Evolutionary conservation across 2,888 invertebrate genomes (phyloP), one percentile per base, ranked within the genome.

Genomic region (Ischnura elegans): DNA sequence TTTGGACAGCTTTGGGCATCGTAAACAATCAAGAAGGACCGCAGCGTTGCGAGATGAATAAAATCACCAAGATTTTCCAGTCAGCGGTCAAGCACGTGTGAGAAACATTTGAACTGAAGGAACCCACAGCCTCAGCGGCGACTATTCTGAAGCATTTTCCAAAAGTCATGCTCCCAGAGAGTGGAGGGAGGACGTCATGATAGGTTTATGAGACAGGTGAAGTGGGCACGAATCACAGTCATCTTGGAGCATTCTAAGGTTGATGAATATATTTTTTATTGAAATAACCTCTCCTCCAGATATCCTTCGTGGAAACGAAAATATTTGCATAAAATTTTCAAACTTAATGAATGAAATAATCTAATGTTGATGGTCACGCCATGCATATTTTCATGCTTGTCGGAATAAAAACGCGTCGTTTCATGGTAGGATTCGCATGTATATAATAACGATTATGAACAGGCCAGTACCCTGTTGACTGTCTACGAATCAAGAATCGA

Each of bases 41-140:
- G 3, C 6, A 36, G 10, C 10, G 25, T 36, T 13, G 36, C 13
- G 36, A 76, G 76, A 76, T 76, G 25, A 76, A 76, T 76, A 21
- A 76, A 10, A 29, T n/a, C 76, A 76, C 36, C 4, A 61, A 19
- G 36, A 76, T 36, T n/a, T 61, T 13, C 76, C 29, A n/a, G 61
- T 36, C 29, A 36, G 76, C 76, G 76, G 76, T 76, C 76, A 76
- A 76, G 76, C 76, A 76, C 76, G 76, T 76, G 76, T 76, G 76
- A 8, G 51, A 51, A 51, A 8, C 0, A 13, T 51, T 51, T 51
- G 51, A 19, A 8, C 13, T 51, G 51, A 51, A 2, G 51, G 51
- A 5, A 5, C 6, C 51, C 51, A 51, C 1, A 19, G 36, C 10
- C 76, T 76, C 61, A n/a, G 61, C 25, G 61, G 25, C 29, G 36